phyloP scores from a whole-genome alignment of 1,140 invertebrate genomes.

The Choristoneura fumiferana region DNA sequence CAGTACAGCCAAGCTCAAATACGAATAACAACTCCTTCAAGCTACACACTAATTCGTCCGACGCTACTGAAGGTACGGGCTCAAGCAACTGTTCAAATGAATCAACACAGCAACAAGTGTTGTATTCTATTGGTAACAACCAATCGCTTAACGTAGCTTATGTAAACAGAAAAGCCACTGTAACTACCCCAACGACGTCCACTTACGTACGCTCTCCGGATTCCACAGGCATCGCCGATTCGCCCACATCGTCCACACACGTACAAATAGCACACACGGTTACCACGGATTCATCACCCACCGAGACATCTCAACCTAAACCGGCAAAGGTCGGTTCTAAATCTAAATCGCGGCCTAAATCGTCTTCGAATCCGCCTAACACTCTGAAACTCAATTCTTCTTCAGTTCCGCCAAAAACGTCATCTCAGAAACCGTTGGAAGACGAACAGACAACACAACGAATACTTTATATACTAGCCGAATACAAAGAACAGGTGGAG shows the following conservation, averaged over 20 bases:
- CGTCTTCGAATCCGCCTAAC: conserved; percentile 78
- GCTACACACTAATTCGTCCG: conserved; percentile 42
- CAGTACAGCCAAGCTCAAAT: conserved; percentile 71
- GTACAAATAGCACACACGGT: conserved; percentile 55
- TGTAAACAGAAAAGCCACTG: conserved; percentile 64
- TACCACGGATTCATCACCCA: conserved; percentile 75
- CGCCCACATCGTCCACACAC: conserved; percentile 60
- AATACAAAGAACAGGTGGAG: conserved; percentile 88
- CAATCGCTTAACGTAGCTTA: conserved; percentile 71
- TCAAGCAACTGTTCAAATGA: conserved; percentile 40
- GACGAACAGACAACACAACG: conserved; percentile 90
- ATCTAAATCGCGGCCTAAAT: conserved; percentile 78
- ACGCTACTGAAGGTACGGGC: conserved; percentile 42
- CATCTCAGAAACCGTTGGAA: conserved; percentile 87
- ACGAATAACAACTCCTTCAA: conserved; percentile 39
- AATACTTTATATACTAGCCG: conserved; percentile 88
- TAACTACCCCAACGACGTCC: conserved; percentile 50
- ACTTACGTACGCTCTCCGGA: conserved; percentile 62
- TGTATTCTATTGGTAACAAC: conserved; percentile 71
- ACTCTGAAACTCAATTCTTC: conserved; percentile 80
- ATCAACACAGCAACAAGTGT: conserved; percentile 61
- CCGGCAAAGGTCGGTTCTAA: conserved; percentile 69
- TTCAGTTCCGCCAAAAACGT: conserved; percentile 81
- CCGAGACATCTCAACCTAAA: conserved; percentile 56
- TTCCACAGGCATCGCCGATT: conserved; percentile 63